Evolutionary conservation across 2,888 invertebrate species (phyloP).

Genomic region (Trachelus iudaicus): DNA sequence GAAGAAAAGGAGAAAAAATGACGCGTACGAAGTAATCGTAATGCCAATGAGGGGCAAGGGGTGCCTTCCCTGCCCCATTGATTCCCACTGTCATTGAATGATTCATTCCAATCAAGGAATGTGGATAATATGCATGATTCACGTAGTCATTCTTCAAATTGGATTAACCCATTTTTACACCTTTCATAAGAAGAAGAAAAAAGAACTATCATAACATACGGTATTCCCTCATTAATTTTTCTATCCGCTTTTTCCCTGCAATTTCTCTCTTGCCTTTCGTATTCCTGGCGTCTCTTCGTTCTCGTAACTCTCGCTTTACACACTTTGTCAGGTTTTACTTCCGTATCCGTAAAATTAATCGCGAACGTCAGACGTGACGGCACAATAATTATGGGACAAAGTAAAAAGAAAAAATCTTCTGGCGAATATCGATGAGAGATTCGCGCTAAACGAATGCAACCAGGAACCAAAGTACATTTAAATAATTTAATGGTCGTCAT

Average conservation of each 20-base stretch:
- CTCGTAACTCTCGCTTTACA: background rate
- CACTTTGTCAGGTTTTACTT: background rate
- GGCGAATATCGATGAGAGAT: background rate
- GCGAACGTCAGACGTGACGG: background rate
- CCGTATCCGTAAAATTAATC: background rate
- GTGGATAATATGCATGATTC: background rate
- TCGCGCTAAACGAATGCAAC: background rate
- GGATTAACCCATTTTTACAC: background rate
- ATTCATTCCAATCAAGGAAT: background rate
- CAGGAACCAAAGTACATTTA: background rate
- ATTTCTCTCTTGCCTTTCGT: background rate
- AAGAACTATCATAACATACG: background rate
- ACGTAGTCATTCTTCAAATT: background rate
- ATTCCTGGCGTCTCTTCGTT: background rate
- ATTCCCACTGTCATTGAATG: background rate
- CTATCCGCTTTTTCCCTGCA: background rate
- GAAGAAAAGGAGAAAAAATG: background rate
- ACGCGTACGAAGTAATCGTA: too few relatives aligned
- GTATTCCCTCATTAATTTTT: background rate
- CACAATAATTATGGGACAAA: background rate
- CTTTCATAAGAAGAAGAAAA: background rate
- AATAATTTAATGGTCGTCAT: background rate
- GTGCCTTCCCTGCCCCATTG: fast-evolving
- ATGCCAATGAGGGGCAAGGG: too few relatives aligned
- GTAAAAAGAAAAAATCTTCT: background rate